Base-by-base conservation (phyloP, 2,888 invertebrate genomes). In the Drosophila setosimentum region DNA sequence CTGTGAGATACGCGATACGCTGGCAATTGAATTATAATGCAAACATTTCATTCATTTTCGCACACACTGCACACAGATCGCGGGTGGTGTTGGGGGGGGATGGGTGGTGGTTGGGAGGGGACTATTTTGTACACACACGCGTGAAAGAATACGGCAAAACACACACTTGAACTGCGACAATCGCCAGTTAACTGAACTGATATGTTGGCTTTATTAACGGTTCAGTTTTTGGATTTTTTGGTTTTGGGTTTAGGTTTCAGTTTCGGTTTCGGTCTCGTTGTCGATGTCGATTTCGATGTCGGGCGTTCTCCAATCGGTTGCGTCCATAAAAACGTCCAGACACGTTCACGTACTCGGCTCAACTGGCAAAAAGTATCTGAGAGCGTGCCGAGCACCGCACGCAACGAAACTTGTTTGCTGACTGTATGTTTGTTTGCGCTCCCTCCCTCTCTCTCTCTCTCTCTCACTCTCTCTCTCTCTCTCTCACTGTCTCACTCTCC, bases 301-400 rank as follows among this genome's bases (percentile, higher is more conserved):
- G 67, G 49, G 30, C 32, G 29, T 18, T 55, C 66, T 51, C 60
- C 62, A 60, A 37, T 63, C 63, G 80, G 24, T 65, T 66, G 24
- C 45, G 69, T 66, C 57, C 65, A 81, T 68, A 73, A 68, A 66
- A 78, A 68, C 78, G 81, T 87, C 86, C 79, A 78, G 62, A 78
- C 83, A 76, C 79, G 78, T 83, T 81, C 78, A 87, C 87, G 84
- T 80, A 81, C 82, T 83, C 90, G 83, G 80, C 79, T 85, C 89
- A 87, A 89, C 85, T 89, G 89, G 73, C 83, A 77, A 79, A 79
- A 78, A 79, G 71, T 78, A 72, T 79, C 79, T 80, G 78, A 77
- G 70, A 70, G 82, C 78, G 78, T 21, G 32, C 33, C 65, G 48
- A 24, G 51, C 78, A 77, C 50, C 78, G 68, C 67, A 77, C 76